Evolutionary conservation across 2,113 vertebrate genomes (phyloP).

Genomic region (Halichoerus grypus): DNA sequence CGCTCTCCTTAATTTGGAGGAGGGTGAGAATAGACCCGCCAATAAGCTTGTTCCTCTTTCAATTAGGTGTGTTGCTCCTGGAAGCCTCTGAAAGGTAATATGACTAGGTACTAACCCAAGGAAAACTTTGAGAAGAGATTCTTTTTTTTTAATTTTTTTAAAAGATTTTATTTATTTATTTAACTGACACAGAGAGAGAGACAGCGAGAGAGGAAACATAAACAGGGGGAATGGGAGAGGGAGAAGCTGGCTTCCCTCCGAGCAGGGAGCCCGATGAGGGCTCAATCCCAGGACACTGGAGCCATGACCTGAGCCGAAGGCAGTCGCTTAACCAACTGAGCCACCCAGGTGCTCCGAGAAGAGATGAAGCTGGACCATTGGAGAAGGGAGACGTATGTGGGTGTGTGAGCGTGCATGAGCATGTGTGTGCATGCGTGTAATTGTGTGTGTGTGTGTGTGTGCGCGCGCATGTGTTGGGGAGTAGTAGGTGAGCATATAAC

Average conservation of each 20-base stretch:
- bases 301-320: too few species aligned
- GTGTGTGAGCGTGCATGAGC: accelerated
- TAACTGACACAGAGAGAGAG: too few species aligned
- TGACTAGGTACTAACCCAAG: not conserved
- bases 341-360: too few species aligned
- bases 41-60: not conserved
- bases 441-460: not conserved
- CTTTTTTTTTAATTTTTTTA: not conserved
- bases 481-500: not conserved
- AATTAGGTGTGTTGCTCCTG: not conserved
- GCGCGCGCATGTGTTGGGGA: too few species aligned
- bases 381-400: not conserved
- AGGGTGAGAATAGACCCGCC: not conserved
- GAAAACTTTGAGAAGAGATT: not conserved
- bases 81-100: not conserved
- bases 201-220: too few species aligned
- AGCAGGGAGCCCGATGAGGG: too few species aligned
- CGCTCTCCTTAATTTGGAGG: not conserved
- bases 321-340: too few species aligned
- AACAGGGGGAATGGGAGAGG: too few species aligned
- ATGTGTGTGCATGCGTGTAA: not conserved
- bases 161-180: too few species aligned
- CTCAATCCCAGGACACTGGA: too few species aligned
- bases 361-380: not conserved
- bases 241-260: too few species aligned